Percentiles rank a stretch among this genome's conserved stretches.
phyloP scores from a whole-genome alignment of 2,797 vertebrate species.

The Carapus acus region DNA sequence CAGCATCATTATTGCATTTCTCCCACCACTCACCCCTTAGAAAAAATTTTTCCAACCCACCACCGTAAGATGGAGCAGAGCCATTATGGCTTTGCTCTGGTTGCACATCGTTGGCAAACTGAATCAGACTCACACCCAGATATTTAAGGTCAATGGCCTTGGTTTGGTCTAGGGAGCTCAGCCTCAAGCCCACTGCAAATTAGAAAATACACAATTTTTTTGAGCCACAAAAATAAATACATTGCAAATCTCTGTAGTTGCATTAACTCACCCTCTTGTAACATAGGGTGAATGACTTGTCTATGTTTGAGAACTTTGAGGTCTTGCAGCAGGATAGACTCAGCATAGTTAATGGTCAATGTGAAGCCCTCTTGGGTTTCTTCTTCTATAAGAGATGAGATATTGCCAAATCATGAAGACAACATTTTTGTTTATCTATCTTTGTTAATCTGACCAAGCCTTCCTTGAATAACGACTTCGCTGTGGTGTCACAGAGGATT shows the following conservation, averaged over 20 bases:
- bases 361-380: conserved; percentile 34
- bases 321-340: conserved; percentile 78
- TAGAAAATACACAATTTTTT: no score
- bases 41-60: conserved; percentile 44
- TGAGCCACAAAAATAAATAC: no score
- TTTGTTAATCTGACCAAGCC: no score
- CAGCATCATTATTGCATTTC: no score
- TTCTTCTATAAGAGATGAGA: conserved; percentile 20
- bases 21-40: not conserved
- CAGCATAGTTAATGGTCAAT: conserved; percentile 59
- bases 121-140: conserved; percentile 82
- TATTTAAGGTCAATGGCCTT: conserved; percentile 86
- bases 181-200: conserved; percentile 84
- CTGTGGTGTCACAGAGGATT: no score
- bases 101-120: conserved; percentile 62
- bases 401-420: not conserved
- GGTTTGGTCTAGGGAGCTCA: conserved; percentile 79
- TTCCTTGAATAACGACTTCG: no score
- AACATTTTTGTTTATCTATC: no score
- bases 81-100: conserved; percentile 4
- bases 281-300: conserved; percentile 89
- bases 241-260: not conserved
- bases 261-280: conserved; percentile 80
- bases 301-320: conserved; percentile 78
- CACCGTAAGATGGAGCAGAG: conserved; percentile 8